Percentiles rank a stretch among this genome's conserved stretches.
phyloP scores from a whole-genome alignment of 2,888 invertebrate genomes.

The Dicycla oo region DNA sequence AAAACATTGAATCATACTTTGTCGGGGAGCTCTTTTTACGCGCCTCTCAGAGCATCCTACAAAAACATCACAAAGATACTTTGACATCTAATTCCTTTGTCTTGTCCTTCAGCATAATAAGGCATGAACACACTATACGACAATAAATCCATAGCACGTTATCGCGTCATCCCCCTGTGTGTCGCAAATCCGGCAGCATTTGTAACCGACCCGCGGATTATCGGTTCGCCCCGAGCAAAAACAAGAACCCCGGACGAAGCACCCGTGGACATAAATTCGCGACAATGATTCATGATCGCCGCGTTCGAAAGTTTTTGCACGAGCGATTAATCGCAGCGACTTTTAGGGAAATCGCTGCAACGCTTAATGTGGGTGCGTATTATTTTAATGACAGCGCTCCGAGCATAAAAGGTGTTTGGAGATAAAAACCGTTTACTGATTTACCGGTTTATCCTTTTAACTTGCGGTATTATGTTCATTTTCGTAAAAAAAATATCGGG shows the following conservation, averaged over 20 bases:
- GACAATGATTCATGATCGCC: conserved; percentile 88
- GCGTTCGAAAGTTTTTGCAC: conserved; percentile 84
- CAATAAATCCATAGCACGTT: conserved; percentile 69
- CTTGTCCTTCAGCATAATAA: conserved; percentile 58
- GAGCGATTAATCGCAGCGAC: conserved; percentile 82
- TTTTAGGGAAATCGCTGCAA: conserved; percentile 74
- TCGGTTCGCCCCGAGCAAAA: conserved; percentile 80
- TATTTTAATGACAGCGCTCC: conserved; percentile 66
- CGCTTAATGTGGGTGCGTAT: conserved; percentile 63
- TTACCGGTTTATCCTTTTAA: conserved; percentile 62
- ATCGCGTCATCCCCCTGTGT: conserved; percentile 71
- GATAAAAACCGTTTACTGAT: conserved; percentile 64
- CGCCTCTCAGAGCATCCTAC: not conserved
- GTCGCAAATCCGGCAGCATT: conserved; percentile 82
- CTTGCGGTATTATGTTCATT: conserved; percentile 41
- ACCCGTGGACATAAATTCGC: conserved; percentile 86
- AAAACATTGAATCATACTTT: conserved; percentile 24
- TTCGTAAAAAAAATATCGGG: conserved; percentile 37
- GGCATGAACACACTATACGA: conserved; percentile 39
- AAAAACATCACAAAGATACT: conserved; percentile 43
- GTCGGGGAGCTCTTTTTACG: conserved; percentile 22
- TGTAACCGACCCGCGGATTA: conserved; percentile 80
- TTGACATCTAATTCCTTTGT: conserved; percentile 57
- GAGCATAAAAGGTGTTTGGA: conserved; percentile 59
- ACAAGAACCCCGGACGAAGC: conserved; percentile 73